Percentiles rank a stretch among this genome's conserved stretches.
These are phyloP conservation scores for Hycleus cichorii DNA, from an alignment of 1,140 invertebrate genomes.

Conservation along the genomic window DNA sequence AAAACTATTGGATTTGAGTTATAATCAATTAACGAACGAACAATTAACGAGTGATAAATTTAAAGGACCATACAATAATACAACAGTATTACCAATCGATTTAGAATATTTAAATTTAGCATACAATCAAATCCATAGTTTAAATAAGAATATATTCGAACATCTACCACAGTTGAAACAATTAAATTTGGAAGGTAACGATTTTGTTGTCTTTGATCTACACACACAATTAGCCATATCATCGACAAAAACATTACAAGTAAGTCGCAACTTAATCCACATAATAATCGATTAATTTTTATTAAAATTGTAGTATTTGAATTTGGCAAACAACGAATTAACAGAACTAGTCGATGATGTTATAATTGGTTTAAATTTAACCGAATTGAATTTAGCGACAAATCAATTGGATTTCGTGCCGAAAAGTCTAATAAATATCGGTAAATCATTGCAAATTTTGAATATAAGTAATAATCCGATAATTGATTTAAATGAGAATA, in stretches of 20 bases:
- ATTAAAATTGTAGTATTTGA: constrained; percentile 43
- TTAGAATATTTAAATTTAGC: constrained; percentile 59
- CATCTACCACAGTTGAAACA: constrained; percentile 56
- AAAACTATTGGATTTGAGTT: constrained; percentile 61
- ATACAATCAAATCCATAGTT: constrained; percentile 58
- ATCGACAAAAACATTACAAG: constrained; percentile 51
- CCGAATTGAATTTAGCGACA: constrained; percentile 48
- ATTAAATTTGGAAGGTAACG: constrained; percentile 62
- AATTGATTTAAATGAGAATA: constrained; percentile 46
- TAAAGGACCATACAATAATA: constrained; percentile 48
- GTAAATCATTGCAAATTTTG: constrained; percentile 45
- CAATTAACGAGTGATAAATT: constrained; percentile 46
- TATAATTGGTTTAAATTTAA: constrained; percentile 43
- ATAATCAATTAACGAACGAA: constrained; percentile 52
- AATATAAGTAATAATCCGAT: constrained; percentile 52
- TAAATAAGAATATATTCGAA: constrained; percentile 62
- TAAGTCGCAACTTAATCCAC: constrained; percentile 22
- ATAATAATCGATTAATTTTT: background rate
- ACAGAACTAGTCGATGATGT: constrained; percentile 41
- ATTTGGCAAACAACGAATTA: constrained; percentile 51
- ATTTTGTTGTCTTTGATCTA: constrained; percentile 53
- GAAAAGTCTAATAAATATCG: constrained; percentile 44
- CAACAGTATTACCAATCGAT: constrained; percentile 53
- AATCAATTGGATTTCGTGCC: constrained; percentile 52
- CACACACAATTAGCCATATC: constrained; percentile 53